These are phyloP conservation scores for Cyanoderma ruficeps DNA, from an alignment of 2,113 vertebrate species.

Conservation along the genomic window DNA sequence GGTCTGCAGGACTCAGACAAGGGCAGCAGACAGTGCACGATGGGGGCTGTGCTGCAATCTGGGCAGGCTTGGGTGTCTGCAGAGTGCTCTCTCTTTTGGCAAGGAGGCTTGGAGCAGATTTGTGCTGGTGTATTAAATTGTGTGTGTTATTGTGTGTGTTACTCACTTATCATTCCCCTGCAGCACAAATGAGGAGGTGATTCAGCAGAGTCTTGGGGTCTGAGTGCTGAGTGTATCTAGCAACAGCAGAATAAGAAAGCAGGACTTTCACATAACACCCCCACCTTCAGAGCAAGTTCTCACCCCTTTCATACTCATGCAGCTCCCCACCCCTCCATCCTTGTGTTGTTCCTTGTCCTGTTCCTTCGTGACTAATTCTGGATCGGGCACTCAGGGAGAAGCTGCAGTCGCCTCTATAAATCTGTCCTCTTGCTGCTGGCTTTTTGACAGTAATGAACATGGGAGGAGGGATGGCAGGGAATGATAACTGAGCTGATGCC, in stretches of 20 bases:
- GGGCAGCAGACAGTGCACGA: background rate
- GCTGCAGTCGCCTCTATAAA: background rate
- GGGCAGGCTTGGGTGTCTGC: background rate
- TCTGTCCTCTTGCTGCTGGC: background rate
- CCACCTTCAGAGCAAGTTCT: background rate
- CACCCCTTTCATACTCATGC: background rate
- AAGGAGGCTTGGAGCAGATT: background rate
- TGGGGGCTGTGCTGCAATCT: background rate
- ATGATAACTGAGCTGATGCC: background rate
- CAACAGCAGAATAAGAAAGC: background rate
- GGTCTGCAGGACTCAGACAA: background rate
- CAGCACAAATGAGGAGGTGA: background rate
- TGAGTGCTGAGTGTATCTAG: background rate
- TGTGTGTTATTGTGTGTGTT: background rate
- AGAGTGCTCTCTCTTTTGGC: background rate
- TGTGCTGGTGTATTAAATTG: background rate
- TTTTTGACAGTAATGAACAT: constrained; percentile 34
- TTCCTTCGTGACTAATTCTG: background rate
- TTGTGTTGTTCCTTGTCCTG: fast-evolving
- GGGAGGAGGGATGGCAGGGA: background rate
- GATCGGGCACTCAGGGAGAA: fast-evolving
- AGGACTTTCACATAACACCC: background rate
- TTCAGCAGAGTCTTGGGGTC: background rate
- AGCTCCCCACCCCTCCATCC: background rate
- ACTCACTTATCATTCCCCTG: background rate